These are phyloP conservation scores for Andrena praecox DNA, from an alignment of 2,888 invertebrate genomes.

Conservation along the genomic window DNA sequence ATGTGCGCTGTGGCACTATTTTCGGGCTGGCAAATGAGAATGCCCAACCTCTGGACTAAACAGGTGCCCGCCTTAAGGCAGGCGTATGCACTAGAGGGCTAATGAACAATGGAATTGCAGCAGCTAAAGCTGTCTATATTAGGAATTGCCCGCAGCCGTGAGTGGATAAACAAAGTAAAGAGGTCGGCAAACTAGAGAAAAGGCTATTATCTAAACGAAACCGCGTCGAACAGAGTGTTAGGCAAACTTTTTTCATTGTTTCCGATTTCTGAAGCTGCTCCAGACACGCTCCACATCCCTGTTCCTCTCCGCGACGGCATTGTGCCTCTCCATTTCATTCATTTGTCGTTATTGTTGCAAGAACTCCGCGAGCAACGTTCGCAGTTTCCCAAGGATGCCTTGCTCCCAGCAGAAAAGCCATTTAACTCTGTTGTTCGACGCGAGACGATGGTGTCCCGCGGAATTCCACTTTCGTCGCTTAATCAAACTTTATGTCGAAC, in stretches of 20 bases:
- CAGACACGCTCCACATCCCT: background rate
- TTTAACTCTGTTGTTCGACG: background rate
- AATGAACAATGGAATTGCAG: no score
- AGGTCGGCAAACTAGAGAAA: background rate
- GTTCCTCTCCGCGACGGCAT: background rate
- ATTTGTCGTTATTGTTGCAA: constrained; percentile 9
- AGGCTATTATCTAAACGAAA: background rate
- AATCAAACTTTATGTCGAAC: constrained; percentile 26
- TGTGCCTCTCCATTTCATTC: constrained; percentile 1
- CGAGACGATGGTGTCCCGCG: background rate
- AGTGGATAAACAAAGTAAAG: no score
- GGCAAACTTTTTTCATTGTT: background rate
- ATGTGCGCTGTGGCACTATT: no score
- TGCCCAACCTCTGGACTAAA: no score
- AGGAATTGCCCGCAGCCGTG: no score
- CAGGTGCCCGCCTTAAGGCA: no score
- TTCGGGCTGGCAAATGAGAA: no score
- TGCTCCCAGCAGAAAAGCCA: background rate
- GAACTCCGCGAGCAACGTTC: background rate
- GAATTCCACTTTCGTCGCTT: background rate
- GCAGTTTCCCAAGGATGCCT: constrained; percentile 1
- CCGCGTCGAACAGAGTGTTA: background rate
- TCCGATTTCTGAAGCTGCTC: background rate
- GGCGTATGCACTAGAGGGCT: no score
- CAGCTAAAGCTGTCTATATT: no score